These are phyloP conservation scores for Machimus rusticus DNA, from an alignment of 2,888 invertebrate species.

Conservation along the genomic window DNA sequence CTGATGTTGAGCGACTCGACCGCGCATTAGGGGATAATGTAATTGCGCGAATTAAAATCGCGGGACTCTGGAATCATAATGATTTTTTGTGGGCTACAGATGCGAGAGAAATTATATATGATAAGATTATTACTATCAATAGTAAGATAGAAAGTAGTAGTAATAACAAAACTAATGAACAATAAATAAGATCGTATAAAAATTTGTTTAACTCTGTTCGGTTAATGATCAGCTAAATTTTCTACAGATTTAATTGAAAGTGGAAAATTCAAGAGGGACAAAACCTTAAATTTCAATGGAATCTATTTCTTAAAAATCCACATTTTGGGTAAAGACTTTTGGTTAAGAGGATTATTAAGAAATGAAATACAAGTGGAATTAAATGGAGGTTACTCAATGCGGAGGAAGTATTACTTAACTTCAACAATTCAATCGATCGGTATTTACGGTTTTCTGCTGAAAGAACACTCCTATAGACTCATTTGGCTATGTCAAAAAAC, in stretches of 20 bases:
- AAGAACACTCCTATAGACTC: not conserved
- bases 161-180: not conserved
- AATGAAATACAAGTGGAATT: not conserved
- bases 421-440: not conserved
- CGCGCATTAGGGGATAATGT: not conserved
- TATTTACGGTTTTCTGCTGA: not conserved
- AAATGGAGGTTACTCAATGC: not conserved
- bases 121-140: not conserved
- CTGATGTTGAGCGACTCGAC: not conserved
- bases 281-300: not conserved
- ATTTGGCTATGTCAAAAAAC: not conserved
- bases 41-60: not conserved
- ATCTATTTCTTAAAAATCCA: not conserved
- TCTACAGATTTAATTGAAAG: not conserved
- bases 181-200: not conserved
- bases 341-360: not conserved
- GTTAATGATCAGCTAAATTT: no score
- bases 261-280: not conserved
- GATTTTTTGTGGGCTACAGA: not conserved
- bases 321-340: not conserved
- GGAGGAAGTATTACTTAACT: not conserved
- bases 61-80: slow-evolving; percentile 62
- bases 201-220: no score
- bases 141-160: not conserved
- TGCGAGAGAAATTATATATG: not conserved